These are phyloP conservation scores for Ypsolopha scabrella DNA, from an alignment of 2,888 invertebrate species.

Conservation along the genomic window DNA sequence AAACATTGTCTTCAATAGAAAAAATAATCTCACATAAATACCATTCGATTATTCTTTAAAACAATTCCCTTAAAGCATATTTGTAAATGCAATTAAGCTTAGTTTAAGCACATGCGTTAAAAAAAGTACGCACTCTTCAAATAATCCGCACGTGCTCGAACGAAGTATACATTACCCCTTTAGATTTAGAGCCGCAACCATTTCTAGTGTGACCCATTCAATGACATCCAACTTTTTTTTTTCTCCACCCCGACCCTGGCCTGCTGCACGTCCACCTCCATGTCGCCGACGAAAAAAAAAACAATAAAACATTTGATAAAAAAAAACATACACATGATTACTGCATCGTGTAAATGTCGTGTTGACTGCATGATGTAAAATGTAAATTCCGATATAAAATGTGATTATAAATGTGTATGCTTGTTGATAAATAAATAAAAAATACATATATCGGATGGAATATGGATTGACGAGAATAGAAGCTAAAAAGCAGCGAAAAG, in stretches of 20 bases:
- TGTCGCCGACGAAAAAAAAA: conserved; percentile 56
- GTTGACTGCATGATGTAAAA: conserved; percentile 66
- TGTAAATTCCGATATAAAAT: conserved; percentile 41
- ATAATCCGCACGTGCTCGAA: conserved; percentile 15
- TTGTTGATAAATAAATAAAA: conserved; percentile 22
- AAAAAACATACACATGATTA: conserved; percentile 54
- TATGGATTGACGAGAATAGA: conserved; percentile 71
- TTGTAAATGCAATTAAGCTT: conserved; percentile 46
- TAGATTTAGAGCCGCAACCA: conserved; percentile 47
- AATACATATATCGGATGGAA: conserved; percentile 29
- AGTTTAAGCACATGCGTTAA: conserved; percentile 39
- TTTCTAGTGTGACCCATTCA: conserved; percentile 59
- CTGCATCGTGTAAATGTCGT: conserved; percentile 65
- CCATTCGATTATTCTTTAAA: conserved; percentile 10
- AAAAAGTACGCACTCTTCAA: conserved; percentile 9
- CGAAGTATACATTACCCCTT: conserved; percentile 15
- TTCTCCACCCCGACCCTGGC: conserved; percentile 58
- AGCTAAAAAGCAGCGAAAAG: conserved; percentile 95
- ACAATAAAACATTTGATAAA: conserved; percentile 16
- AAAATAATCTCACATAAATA: conserved; percentile 50
- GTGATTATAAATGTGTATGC: conserved; percentile 60
- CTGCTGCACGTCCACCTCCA: conserved; percentile 60
- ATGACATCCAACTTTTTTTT: conserved; percentile 68
- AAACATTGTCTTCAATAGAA: conserved; percentile 26
- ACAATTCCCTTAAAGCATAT: conserved; percentile 38